phyloP scores from a whole-genome alignment of 2,888 invertebrate species.

The Erynnis tages region DNA sequence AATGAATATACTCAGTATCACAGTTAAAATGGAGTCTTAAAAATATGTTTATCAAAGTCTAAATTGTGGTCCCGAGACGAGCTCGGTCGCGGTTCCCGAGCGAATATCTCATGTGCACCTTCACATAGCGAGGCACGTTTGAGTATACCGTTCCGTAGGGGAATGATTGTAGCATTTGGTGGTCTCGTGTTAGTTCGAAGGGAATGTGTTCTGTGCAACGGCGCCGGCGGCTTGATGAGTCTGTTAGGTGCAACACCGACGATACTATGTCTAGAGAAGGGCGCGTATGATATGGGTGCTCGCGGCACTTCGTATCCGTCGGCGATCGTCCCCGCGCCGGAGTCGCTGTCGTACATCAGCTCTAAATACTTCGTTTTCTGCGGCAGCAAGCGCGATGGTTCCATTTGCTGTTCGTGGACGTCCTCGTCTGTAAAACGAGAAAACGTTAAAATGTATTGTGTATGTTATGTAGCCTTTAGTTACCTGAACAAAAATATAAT shows the following conservation, averaged over 20 bases:
- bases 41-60: slow-evolving; percentile 55
- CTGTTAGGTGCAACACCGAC: slow-evolving; percentile 66
- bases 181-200: slow-evolving; percentile 56
- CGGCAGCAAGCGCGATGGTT: slow-evolving; percentile 63
- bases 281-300: slow-evolving; percentile 50
- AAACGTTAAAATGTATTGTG: neutral
- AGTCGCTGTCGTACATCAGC: slow-evolving; percentile 82
- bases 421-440: slow-evolving; percentile 58
- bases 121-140: slow-evolving; percentile 68
- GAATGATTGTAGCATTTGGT: slow-evolving; percentile 69
- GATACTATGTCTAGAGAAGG: slow-evolving; percentile 67
- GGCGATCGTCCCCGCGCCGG: slow-evolving; percentile 56
- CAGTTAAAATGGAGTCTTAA: slow-evolving; percentile 75
- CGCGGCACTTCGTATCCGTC: slow-evolving; percentile 86
- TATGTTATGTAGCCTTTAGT: neutral
- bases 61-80: slow-evolving; percentile 38
- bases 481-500: too few relatives aligned
- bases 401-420: slow-evolving; percentile 64
- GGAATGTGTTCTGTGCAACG: slow-evolving; percentile 60
- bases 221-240: slow-evolving; percentile 57
- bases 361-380: slow-evolving; percentile 83
- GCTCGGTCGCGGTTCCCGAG: slow-evolving; percentile 37
- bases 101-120: slow-evolving; percentile 38
- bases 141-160: slow-evolving; percentile 59
- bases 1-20: slow-evolving; percentile 56